Evolutionary conservation across 2,797 vertebrate genomes (phyloP), one percentile per base, ranked within the genome.

Genomic region (Thamnophis elegans): DNA sequence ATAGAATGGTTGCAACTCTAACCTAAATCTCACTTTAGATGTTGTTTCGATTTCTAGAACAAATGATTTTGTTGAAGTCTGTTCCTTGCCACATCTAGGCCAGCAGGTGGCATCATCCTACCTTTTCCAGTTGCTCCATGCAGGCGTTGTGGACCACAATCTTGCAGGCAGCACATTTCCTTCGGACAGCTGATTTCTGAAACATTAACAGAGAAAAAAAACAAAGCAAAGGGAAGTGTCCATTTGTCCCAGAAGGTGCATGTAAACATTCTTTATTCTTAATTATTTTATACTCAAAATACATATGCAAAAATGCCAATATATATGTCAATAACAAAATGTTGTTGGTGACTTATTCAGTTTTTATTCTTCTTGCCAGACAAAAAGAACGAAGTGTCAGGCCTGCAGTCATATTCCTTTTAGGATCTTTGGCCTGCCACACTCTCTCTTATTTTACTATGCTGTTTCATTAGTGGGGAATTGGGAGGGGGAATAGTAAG

Each of bases 121-220:
- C 99, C 99, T 99, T 99, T 93, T 99, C 99, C 91, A 99, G 95
- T 95, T 99, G 98, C 92, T 99, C 99, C 92, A 99, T 99, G 96
- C 99, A 99, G 0, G 98, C 98, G 0, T 98, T 98, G 97, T 99
- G 99, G 89, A 99, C 99, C 7, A 99, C 98, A 1, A 99, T 99
- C 96, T 99, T 99, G 96, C 99, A 99, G 54, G 98, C 99, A 0
- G 99, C 99, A 94, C 99, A 99, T 94, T 99, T 99, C 97, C 98
- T 99, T 96, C 99, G 97, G 97, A 98, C 98, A 92, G 99, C 98
- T 0, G 99, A 99, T 98, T 99, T 99, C 99, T 99, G 98, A 97
- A 98, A 98, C 93, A 95, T 96, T 92, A 95, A 20, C 26, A 53
- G 51, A 68, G 20, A 11, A 2, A 89, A 89, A 65, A 68, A 96